Conservation (phyloP, 1,140 invertebrate genomes). For the Hirudo medicinalis region DNA sequence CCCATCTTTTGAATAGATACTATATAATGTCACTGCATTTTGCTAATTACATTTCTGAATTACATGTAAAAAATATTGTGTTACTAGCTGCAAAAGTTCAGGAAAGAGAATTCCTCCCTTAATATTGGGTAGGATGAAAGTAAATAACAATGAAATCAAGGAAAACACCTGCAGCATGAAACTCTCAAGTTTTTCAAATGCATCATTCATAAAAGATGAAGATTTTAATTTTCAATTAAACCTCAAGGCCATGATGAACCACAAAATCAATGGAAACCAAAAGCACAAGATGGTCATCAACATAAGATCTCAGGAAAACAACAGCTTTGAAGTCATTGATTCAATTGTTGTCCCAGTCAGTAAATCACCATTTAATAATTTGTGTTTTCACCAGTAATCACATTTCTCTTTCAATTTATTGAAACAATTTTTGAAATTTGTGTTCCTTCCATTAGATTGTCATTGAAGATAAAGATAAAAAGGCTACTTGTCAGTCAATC, state of each 20-base stretch:
- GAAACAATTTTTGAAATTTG: not conserved
- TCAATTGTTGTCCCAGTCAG: not conserved
- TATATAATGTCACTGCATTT: too few species aligned
- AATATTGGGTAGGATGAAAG: not conserved
- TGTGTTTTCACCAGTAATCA: not conserved
- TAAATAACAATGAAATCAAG: not conserved
- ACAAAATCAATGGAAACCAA: not conserved
- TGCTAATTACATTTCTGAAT: too few species aligned
- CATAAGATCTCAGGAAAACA: not conserved
- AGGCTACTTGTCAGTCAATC: conserved; percentile 28
- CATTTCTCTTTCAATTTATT: not conserved
- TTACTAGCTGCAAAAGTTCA: not conserved
- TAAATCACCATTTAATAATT: not conserved
- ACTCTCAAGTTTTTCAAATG: not conserved
- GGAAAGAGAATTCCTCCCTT: not conserved
- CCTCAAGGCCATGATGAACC: conserved; percentile 7
- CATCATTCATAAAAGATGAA: not conserved
- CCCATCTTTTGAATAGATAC: too few species aligned
- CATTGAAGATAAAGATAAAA: conserved; percentile 30
- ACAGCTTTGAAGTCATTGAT: not conserved
- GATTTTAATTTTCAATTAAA: not conserved
- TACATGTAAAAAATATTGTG: too few species aligned
- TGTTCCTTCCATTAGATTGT: conserved; percentile 26
- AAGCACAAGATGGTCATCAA: not conserved
- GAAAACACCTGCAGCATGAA: not conserved